A percentile compares a stretch with the other conserved stretches of the same genome.
Evolutionary conservation across 2,113 vertebrate species (phyloP).

Genomic region (Peucedramus taeniatus): DNA sequence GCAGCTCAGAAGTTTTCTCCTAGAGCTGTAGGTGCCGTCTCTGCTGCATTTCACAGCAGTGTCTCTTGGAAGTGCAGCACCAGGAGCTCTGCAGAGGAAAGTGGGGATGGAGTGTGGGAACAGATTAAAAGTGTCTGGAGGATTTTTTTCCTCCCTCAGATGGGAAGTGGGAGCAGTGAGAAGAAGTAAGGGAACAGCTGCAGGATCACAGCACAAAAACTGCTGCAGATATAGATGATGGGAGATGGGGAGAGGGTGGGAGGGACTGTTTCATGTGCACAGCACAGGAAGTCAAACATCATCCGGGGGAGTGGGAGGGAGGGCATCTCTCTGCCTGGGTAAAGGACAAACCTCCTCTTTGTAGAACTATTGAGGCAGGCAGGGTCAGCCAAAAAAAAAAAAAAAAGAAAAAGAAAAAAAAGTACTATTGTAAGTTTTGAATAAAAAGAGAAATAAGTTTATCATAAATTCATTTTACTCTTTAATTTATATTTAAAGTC

Average conservation of each 20-base stretch:
- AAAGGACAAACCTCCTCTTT: neutral
- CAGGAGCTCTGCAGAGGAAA: neutral
- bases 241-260: neutral
- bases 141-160: conserved; percentile 17
- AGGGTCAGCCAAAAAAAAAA: neutral
- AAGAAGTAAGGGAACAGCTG: conserved; percentile 48
- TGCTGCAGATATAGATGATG: conserved; percentile 8
- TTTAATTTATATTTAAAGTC: neutral
- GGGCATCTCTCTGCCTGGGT: neutral
- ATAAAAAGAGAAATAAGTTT: neutral
- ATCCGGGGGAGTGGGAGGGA: neutral
- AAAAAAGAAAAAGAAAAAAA: neutral
- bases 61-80: neutral
- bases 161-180: conserved; percentile 61
- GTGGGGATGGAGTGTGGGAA: conserved; percentile 17
- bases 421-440: neutral
- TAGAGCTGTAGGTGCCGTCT: neutral
- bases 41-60: neutral
- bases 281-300: neutral
- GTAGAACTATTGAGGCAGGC: neutral
- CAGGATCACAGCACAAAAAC: conserved; percentile 24
- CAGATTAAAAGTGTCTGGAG: conserved; percentile 39
- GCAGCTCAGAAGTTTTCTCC: neutral
- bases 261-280: neutral
- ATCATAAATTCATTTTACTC: neutral